A percentile compares a stretch with the other conserved stretches of the same genome.
These are phyloP conservation scores for Spizaetus ornatus DNA, from an alignment of 2,113 vertebrate species.

Conservation along the genomic window DNA sequence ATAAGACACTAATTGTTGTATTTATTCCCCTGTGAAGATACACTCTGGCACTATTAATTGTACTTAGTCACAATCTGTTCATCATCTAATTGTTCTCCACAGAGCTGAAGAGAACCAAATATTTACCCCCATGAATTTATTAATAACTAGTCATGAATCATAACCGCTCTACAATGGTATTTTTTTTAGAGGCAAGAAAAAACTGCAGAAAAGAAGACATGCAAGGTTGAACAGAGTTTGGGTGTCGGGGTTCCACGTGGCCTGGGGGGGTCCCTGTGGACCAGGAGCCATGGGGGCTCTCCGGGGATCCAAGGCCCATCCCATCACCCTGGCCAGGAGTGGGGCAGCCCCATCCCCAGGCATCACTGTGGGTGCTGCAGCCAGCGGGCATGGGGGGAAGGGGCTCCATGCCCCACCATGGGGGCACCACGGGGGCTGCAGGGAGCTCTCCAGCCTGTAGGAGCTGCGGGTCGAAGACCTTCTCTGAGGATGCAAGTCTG, in stretches of 20 bases:
- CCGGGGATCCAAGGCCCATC: not conserved
- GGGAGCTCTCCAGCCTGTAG: fast-evolving
- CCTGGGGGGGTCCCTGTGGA: fast-evolving
- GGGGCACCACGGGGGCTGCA: not conserved
- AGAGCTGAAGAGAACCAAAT: constrained; percentile 39
- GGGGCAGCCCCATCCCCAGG: not conserved
- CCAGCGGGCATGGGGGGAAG: not conserved
- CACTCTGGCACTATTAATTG: constrained; percentile 24
- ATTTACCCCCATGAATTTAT: constrained; percentile 53
- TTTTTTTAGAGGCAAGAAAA: not conserved
- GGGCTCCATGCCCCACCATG: fast-evolving
- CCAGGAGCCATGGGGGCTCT: not conserved
- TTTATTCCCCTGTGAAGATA: constrained; percentile 43
- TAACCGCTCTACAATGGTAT: not conserved
- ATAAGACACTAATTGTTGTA: constrained; percentile 49
- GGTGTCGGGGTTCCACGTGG: fast-evolving
- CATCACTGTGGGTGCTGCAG: not conserved
- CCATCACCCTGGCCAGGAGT: not conserved
- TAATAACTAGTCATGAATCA: constrained; percentile 36
- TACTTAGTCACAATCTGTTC: constrained; percentile 60
- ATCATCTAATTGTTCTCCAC: constrained; percentile 37
- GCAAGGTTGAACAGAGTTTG: not conserved
- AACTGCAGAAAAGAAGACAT: fast-evolving
- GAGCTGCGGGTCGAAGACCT: not conserved
- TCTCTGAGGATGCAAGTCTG: not conserved